Conservation (phyloP, 2,113 vertebrate genomes). For the Falco punctatus region DNA sequence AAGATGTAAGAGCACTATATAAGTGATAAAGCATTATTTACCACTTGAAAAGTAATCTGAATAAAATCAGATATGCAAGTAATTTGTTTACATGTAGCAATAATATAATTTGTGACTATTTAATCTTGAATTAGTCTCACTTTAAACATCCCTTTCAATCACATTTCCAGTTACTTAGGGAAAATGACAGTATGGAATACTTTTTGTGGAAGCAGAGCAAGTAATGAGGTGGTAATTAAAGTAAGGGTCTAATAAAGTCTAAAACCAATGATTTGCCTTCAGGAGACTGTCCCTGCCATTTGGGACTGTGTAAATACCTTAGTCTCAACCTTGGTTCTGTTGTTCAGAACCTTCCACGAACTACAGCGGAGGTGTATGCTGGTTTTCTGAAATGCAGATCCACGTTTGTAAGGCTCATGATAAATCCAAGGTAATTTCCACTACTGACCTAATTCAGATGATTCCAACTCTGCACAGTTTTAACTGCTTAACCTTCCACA, state of each 20-base stretch:
- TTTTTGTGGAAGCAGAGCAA: conserved; percentile 43
- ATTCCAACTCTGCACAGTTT: background rate
- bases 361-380: background rate
- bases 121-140: conserved; percentile 71
- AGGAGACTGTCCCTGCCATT: background rate
- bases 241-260: conserved; percentile 47
- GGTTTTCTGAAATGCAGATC: background rate
- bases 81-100: conserved; percentile 71
- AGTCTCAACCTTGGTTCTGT: background rate
- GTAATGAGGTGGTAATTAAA: conserved; percentile 62
- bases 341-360: background rate
- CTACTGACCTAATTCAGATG: background rate
- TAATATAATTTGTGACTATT: conserved; percentile 73
- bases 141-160: conserved; percentile 69
- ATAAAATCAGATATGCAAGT: conserved; percentile 73
- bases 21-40: conserved; percentile 73
- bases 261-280: conserved; percentile 26
- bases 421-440: conserved; percentile 12
- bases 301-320: background rate
- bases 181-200: conserved; percentile 59
- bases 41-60: conserved; percentile 74
- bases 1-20: conserved; percentile 71
- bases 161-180: conserved; percentile 62
- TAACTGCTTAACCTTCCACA: background rate
- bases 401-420: background rate